These are phyloP conservation scores for Upupa epops DNA, from an alignment of 2,113 vertebrate species.

Conservation along the genomic window DNA sequence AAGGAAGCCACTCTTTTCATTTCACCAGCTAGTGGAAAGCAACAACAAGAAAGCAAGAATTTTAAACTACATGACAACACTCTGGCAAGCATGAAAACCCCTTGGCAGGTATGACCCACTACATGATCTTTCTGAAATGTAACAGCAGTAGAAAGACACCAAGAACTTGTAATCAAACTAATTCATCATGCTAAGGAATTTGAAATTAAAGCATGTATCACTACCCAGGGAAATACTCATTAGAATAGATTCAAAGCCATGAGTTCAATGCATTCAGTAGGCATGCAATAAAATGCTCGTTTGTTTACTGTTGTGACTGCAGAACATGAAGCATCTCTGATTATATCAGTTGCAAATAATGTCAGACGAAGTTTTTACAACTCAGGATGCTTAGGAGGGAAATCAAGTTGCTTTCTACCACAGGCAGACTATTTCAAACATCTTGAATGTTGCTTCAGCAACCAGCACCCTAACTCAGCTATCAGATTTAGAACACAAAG, in stretches of 20 bases:
- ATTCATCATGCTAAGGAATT: background rate
- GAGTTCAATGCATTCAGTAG: background rate
- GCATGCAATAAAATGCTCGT: fast-evolving
- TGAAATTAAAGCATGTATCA: background rate
- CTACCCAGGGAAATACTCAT: background rate
- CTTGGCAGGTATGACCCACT: background rate
- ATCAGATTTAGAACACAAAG: background rate
- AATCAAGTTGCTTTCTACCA: background rate
- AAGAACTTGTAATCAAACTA: background rate
- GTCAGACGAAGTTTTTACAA: background rate
- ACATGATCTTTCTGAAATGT: background rate
- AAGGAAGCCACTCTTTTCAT: background rate
- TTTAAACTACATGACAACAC: background rate
- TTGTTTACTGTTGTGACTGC: background rate
- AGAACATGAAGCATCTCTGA: background rate
- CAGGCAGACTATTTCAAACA: background rate
- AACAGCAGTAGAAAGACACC: background rate
- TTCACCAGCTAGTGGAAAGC: background rate
- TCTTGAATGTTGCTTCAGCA: background rate
- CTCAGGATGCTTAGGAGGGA: background rate
- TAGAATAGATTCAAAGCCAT: background rate
- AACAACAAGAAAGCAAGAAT: background rate
- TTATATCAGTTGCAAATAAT: background rate
- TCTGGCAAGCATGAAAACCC: background rate
- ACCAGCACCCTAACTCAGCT: background rate